Percentiles rank a stretch among this genome's conserved stretches.
Evolutionary conservation across 2,113 vertebrate genomes (phyloP).

Genomic region (Crotophaga sulcirostris): DNA sequence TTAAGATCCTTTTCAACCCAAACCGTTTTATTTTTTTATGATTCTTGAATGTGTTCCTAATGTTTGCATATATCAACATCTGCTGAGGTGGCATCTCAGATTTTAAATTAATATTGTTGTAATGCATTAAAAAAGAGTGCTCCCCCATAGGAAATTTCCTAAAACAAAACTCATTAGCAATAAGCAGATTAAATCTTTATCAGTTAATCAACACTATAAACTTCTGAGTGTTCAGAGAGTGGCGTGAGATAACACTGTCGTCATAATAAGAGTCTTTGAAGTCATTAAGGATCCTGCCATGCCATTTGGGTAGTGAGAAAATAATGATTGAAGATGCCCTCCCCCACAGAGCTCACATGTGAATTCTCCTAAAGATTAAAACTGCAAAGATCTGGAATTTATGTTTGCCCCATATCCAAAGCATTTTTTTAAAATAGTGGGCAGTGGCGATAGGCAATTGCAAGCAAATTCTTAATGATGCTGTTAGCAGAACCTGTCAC

Average conservation of each 20-base stretch:
- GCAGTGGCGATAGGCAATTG: not conserved
- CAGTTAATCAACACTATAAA: constrained; percentile 59
- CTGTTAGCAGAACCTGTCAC: not conserved
- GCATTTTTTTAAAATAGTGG: not conserved
- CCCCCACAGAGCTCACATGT: not conserved
- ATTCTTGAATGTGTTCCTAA: not conserved
- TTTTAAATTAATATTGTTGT: constrained; percentile 50
- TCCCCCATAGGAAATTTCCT: not conserved
- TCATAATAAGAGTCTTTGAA: constrained; percentile 19
- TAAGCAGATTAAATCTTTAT: constrained; percentile 55
- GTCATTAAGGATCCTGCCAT: not conserved
- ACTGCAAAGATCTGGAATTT: not conserved
- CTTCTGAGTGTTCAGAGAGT: constrained; percentile 17
- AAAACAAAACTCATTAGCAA: constrained; percentile 46
- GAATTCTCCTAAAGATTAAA: constrained; percentile 25
- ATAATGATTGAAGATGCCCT: constrained; percentile 27
- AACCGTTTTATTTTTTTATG: no score
- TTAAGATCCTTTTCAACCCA: no score
- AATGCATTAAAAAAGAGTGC: constrained; percentile 53
- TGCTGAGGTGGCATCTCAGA: constrained; percentile 18
- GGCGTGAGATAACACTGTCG: constrained; percentile 11
- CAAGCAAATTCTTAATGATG: not conserved
- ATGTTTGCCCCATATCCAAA: not conserved
- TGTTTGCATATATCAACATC: not conserved
- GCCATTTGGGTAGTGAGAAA: constrained; percentile 32